These are phyloP conservation scores for Mercenaria mercenaria DNA, from an alignment of 1,140 invertebrate genomes.

Conservation along the genomic window DNA sequence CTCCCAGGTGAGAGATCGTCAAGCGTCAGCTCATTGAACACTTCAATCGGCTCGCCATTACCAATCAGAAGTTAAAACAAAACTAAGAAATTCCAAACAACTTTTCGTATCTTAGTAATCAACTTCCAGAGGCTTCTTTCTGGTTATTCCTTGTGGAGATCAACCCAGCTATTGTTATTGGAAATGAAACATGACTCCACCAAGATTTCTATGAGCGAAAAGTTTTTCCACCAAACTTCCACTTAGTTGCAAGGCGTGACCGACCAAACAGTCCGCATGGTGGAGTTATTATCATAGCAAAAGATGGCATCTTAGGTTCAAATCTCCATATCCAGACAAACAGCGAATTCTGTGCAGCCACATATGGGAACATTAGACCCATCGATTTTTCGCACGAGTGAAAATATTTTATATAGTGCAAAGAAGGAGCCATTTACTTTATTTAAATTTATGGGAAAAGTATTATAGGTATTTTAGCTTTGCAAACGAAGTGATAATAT, in stretches of 20 bases:
- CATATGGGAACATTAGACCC: too few species aligned
- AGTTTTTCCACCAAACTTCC: not conserved
- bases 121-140: constrained; percentile 5
- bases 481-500: too few species aligned
- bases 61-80: not conserved
- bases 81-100: not conserved
- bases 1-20: not conserved
- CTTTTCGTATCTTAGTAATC: not conserved
- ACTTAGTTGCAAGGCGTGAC: constrained; percentile 6
- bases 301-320: not conserved
- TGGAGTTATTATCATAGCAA: constrained; percentile 1
- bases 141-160: not conserved
- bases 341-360: not conserved
- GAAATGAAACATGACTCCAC: constrained; percentile 20
- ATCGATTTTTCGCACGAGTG: too few species aligned
- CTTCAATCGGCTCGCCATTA: not conserved
- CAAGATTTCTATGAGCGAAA: not conserved
- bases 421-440: too few species aligned
- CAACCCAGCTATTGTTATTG: constrained; percentile 28
- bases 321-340: not conserved
- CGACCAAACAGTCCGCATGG: not conserved
- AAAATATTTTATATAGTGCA: too few species aligned
- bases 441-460: too few species aligned
- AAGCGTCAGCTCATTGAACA: not conserved
- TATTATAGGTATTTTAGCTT: too few species aligned